These are phyloP conservation scores for Agapornis roseicollis DNA, from an alignment of 2,113 vertebrate species.

Conservation along the genomic window DNA sequence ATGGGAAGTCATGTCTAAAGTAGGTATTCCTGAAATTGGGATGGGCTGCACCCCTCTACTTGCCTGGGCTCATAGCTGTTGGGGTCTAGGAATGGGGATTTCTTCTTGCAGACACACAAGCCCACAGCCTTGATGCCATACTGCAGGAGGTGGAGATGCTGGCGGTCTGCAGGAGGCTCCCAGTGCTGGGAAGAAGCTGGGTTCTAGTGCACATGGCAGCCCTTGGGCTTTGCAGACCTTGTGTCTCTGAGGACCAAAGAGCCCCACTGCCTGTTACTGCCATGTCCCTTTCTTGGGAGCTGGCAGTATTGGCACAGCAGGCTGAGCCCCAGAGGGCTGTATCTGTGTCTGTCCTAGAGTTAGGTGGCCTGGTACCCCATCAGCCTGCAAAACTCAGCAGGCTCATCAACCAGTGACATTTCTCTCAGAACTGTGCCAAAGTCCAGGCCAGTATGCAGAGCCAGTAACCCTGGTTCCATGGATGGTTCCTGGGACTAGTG, in stretches of 20 bases:
- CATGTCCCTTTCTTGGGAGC: not conserved
- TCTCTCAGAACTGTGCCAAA: not conserved
- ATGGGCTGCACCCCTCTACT: too few relatives aligned
- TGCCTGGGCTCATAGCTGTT: fast-evolving
- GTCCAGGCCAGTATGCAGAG: not conserved
- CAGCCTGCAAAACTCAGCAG: not conserved
- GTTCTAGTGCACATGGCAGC: not conserved
- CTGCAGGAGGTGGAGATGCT: not conserved
- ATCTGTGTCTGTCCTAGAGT: not conserved
- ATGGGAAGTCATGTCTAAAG: not conserved
- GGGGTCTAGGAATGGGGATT: not conserved
- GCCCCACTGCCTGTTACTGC: not conserved
- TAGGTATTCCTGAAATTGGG: not conserved
- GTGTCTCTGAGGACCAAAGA: not conserved
- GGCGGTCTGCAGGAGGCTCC: not conserved
- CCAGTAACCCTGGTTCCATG: fast-evolving
- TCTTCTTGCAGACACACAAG: not conserved
- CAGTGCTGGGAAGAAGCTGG: fast-evolving
- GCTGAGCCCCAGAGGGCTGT: not conserved
- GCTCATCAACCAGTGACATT: not conserved
- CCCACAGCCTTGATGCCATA: fast-evolving
- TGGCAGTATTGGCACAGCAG: fast-evolving
- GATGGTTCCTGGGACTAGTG: not conserved
- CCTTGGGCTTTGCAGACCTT: not conserved
- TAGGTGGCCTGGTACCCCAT: not conserved